phyloP scores from a whole-genome alignment of 2,888 invertebrate genomes.

The Harpagoxenus sublaevis region DNA sequence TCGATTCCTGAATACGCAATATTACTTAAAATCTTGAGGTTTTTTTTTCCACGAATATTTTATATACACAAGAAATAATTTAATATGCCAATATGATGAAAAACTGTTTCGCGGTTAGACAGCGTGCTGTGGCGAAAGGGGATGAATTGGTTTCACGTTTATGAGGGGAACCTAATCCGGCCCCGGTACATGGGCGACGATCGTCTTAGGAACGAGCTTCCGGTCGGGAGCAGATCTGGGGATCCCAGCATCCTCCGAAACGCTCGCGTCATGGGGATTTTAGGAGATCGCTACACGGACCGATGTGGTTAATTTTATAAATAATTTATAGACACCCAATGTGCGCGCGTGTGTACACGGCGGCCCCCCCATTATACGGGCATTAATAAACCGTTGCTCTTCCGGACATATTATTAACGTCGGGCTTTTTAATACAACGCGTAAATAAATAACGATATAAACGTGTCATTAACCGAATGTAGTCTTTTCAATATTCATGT shows the following conservation, averaged over 20 bases:
- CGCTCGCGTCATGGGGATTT: conserved; percentile 37
- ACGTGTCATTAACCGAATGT: conserved; percentile 44
- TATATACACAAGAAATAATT: not conserved
- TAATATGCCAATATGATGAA: not conserved
- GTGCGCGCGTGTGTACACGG: not conserved
- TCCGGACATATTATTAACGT: conserved; percentile 53
- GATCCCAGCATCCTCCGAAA: conserved; percentile 48
- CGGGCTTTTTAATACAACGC: conserved; percentile 39
- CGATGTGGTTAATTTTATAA: conserved; percentile 71
- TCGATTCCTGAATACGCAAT: not conserved
- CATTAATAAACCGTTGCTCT: conserved; percentile 51
- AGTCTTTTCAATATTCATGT: conserved; percentile 48
- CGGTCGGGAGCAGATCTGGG: conserved; percentile 55
- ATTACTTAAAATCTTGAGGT: not conserved
- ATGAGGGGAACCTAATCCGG: conserved; percentile 73
- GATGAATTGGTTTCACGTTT: conserved; percentile 80
- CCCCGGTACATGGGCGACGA: conserved; percentile 74
- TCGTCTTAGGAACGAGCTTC: conserved; percentile 76
- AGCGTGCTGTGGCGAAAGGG: conserved; percentile 42
- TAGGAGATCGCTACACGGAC: conserved; percentile 42
- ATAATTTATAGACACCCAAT: conserved; percentile 50
- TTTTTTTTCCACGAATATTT: not conserved
- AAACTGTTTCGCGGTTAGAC: conserved; percentile 4
- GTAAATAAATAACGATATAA: conserved; percentile 49
- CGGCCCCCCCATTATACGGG: conserved; percentile 13